Conservation (phyloP, 2,797 vertebrate species). For the Botia kubotai region DNA sequence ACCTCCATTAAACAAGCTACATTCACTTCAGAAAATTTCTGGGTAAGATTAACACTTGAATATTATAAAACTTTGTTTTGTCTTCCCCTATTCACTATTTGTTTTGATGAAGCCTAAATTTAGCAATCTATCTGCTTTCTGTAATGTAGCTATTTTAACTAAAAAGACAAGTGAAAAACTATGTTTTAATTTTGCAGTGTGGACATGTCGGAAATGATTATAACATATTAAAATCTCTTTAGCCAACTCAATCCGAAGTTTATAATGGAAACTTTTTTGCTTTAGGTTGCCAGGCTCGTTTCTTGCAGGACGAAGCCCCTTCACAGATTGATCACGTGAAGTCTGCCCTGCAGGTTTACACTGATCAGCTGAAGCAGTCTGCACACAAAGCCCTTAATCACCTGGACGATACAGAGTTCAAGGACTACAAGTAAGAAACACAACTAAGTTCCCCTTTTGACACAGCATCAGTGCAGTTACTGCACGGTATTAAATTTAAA, state of each 20-base stretch:
- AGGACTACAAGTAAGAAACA: slow-evolving; percentile 80
- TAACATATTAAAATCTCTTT: too few species aligned
- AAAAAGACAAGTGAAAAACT: too few species aligned
- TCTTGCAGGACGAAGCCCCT: slow-evolving; percentile 79
- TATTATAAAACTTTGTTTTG: not conserved
- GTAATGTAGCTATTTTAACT: too few species aligned
- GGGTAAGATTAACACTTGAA: too few species aligned
- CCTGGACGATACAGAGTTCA: slow-evolving; percentile 79
- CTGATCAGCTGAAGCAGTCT: slow-evolving; percentile 73
- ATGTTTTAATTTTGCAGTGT: not conserved
- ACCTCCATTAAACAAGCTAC: not conserved
- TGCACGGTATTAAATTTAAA: too few species aligned
- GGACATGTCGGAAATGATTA: not conserved
- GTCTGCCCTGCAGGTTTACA: slow-evolving; percentile 73
- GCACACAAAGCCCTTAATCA: slow-evolving; percentile 71
- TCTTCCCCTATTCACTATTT: not conserved
- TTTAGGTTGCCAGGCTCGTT: slow-evolving; percentile 83
- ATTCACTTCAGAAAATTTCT: not conserved
- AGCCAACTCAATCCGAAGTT: not conserved
- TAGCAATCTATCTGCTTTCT: not conserved
- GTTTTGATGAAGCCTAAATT: not conserved
- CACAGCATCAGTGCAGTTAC: too few species aligned
- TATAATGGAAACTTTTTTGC: not conserved
- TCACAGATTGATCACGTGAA: slow-evolving; percentile 73
- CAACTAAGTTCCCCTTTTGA: too few species aligned